These are phyloP conservation scores for Datnioides undecimradiatus DNA, from an alignment of 2,113 vertebrate genomes.

Conservation along the genomic window DNA sequence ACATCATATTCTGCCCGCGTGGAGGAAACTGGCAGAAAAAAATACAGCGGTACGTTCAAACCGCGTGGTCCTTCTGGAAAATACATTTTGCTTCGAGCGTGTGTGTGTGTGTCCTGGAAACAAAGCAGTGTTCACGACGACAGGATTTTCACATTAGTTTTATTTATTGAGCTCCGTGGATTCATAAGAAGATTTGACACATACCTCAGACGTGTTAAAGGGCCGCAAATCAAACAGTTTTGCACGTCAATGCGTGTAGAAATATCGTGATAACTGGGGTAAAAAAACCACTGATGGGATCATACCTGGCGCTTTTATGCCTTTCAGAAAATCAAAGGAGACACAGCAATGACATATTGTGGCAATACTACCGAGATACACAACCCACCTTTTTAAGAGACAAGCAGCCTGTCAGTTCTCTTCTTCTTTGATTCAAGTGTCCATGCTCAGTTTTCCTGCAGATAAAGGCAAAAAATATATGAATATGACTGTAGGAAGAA, in stretches of 20 bases:
- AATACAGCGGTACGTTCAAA: not conserved
- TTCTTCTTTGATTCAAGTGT: not conserved
- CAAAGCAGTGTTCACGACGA: constrained; percentile 45
- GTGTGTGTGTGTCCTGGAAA: constrained; percentile 39
- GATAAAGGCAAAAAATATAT: not conserved
- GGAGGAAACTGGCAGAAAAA: not conserved
- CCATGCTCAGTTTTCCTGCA: not conserved
- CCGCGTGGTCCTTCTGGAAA: constrained; percentile 31
- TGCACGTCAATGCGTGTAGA: constrained; percentile 15
- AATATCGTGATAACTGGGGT: constrained; percentile 9
- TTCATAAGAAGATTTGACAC: constrained; percentile 59
- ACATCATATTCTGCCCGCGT: constrained; percentile 1
- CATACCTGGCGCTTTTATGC: not conserved
- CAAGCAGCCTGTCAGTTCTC: not conserved
- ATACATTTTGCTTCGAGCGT: constrained; percentile 32
- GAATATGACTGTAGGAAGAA: not conserved
- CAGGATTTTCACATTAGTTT: constrained; percentile 55
- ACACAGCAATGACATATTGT: not conserved
- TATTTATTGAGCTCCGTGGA: constrained; percentile 64
- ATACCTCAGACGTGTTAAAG: constrained; percentile 38
- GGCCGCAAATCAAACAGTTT: constrained; percentile 53
- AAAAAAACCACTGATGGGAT: not conserved
- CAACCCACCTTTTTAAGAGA: not conserved
- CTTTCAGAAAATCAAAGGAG: not conserved
- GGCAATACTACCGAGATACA: not conserved